phyloP scores from a whole-genome alignment of 2,888 invertebrate species.

The Phalera bucephala region DNA sequence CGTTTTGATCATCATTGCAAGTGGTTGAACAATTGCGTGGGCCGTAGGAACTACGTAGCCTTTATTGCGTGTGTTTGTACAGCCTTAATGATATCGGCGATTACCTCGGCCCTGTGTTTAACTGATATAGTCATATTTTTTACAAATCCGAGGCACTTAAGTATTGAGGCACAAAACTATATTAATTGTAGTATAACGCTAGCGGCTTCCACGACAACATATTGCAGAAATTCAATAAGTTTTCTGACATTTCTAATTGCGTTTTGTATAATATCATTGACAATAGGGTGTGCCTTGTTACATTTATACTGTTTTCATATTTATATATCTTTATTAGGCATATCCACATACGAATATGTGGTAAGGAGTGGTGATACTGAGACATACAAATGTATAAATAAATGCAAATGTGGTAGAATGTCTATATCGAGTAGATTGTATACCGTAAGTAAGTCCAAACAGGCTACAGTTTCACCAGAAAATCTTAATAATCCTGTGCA shows the following conservation, averaged over 20 bases:
- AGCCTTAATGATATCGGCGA: slow-evolving; percentile 87
- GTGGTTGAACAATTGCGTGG: slow-evolving; percentile 99
- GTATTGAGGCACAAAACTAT: slow-evolving; percentile 77
- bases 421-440: slow-evolving; percentile 36
- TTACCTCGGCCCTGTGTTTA: slow-evolving; percentile 87
- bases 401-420: slow-evolving; percentile 40
- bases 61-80: slow-evolving; percentile 92
- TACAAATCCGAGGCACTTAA: slow-evolving; percentile 83
- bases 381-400: slow-evolving; percentile 32
- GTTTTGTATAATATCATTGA: slow-evolving; percentile 87
- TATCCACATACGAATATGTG: slow-evolving; percentile 96
- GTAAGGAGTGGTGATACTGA: slow-evolving; percentile 50
- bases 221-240: slow-evolving; percentile 59
- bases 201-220: slow-evolving; percentile 33
- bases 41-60: slow-evolving; percentile 93
- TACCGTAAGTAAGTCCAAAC: slow-evolving; percentile 30
- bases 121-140: slow-evolving; percentile 87
- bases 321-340: slow-evolving; percentile 91
- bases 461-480: slow-evolving; percentile 8
- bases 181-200: slow-evolving; percentile 52
- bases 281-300: slow-evolving; percentile 89
- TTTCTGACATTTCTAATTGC: slow-evolving; percentile 73
- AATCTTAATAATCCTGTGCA: slow-evolving; percentile 21
- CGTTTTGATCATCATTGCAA: slow-evolving; percentile 99
- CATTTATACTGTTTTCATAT: slow-evolving; percentile 95